Conservation (phyloP, 2,888 invertebrate species). For the Leucophenga montana region DNA sequence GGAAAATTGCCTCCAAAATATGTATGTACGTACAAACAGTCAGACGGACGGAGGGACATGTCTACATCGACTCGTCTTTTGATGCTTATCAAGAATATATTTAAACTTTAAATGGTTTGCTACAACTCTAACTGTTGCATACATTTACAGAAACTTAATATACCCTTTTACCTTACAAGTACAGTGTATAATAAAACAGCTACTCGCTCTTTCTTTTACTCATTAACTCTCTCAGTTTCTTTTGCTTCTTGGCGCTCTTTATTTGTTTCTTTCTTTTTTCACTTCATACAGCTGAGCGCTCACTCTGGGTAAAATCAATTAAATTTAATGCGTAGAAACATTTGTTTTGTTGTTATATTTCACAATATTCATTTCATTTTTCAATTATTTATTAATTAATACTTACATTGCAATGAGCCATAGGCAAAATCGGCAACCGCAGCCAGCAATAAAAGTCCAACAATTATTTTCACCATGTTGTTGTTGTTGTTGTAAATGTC, state of each 20-base stretch:
- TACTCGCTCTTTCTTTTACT: conserved; percentile 11
- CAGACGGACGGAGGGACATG: too few species aligned
- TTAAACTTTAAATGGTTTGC: too few species aligned
- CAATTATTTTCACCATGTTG: conserved; percentile 76
- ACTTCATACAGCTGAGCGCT: too few species aligned
- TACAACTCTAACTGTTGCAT: too few species aligned
- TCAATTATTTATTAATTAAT: conserved; percentile 38
- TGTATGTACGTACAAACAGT: too few species aligned
- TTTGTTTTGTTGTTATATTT: conserved; percentile 42
- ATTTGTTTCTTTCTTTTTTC: neutral
- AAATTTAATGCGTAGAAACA: conserved; percentile 56
- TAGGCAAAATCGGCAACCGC: conserved; percentile 70
- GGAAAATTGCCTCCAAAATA: too few species aligned
- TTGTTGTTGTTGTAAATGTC: conserved; percentile 45
- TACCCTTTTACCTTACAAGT: too few species aligned
- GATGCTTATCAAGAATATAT: too few species aligned
- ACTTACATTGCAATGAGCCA: conserved; percentile 81
- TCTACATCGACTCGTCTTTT: too few species aligned
- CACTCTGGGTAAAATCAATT: conserved; percentile 18
- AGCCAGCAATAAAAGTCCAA: conserved; percentile 74
- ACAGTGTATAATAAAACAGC: too few species aligned
- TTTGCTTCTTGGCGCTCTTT: conserved; percentile 11
- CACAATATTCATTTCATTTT: conserved; percentile 10
- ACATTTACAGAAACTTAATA: too few species aligned
- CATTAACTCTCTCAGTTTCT: neutral